A percentile compares a stretch with the other conserved stretches of the same genome.
Evolutionary conservation across 2,113 vertebrate genomes (phyloP).

Genomic region (Thalassarche chlororhynchos): DNA sequence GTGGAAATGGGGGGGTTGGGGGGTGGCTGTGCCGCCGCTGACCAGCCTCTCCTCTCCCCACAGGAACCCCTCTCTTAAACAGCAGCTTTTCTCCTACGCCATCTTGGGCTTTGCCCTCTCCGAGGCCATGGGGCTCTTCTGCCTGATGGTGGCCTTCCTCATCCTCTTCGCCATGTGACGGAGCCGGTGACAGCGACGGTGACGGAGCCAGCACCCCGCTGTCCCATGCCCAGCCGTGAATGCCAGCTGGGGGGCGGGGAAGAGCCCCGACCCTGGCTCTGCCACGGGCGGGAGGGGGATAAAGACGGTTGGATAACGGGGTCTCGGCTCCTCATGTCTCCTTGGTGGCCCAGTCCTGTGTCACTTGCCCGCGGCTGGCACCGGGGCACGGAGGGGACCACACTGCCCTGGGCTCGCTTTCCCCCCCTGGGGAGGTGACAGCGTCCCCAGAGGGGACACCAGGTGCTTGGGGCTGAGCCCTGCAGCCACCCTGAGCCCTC

Average conservation of each 20-base stretch:
- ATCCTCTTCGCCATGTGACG: constrained; percentile 83
- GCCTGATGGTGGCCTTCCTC: constrained; percentile 84
- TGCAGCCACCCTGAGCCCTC: neutral
- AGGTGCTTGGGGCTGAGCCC: neutral
- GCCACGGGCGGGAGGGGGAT: neutral
- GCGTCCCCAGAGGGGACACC: neutral
- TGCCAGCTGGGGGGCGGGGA: neutral
- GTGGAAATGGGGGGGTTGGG: fast-evolving
- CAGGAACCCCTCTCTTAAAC: constrained; percentile 13
- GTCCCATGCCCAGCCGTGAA: neutral
- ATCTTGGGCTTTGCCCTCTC: constrained; percentile 84
- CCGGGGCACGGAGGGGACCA: neutral
- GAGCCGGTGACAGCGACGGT: neutral
- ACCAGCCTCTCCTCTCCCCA: fast-evolving
- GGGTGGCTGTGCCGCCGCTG: fast-evolving
- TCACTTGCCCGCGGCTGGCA: neutral
- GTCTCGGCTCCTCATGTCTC: neutral
- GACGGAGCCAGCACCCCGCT: neutral
- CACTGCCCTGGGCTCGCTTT: neutral
- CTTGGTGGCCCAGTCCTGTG: neutral
- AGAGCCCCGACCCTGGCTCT: neutral
- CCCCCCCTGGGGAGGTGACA: neutral
- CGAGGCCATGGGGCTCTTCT: constrained; percentile 82
- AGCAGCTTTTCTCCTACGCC: constrained; percentile 81
- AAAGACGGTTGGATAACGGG: neutral